Base-by-base conservation (phyloP, 2,113 vertebrate species). In the Herpailurus yagouaroundi region DNA sequence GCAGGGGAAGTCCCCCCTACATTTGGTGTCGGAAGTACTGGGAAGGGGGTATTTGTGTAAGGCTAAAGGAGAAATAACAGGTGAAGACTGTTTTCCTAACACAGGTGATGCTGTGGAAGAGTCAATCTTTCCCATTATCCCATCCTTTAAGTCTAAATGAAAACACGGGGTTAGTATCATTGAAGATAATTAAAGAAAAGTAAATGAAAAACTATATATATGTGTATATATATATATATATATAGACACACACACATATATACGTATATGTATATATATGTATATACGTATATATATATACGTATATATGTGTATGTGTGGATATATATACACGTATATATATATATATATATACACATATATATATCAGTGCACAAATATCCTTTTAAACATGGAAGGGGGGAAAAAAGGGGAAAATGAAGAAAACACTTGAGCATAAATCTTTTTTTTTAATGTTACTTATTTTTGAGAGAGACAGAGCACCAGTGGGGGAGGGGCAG, bases 281-380 rank as follows among this genome's bases (percentile, higher is more conserved):
- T 36, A 36, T 36, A 36, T 36, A 41, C 7, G 7, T 41, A 41
- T 1, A 41, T 1, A 0, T 41, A 45, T 45, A 73, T 11, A 36
- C 36, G 36, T 38, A 38, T 27, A 31, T 18, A 7, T 76, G 16
- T 77, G 41, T 45, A 8, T 8, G 8, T 45, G 6, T 41, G 5
- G 6, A 1, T 45, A 45, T 9, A 9, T 9, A 1, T 45, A 45
- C 0, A 41, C 1, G 5, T 41, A 38, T 38, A 36, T 36, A 36
- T n/a, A n/a, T 41, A 55, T 16, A 29, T 89, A 33, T 23, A 41
- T 83, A 23, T 63, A 66, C 8, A 0, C 29, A 38, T 27, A 38
- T 52, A 31, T 76, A 52, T 52, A 66, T 38, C 18, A 85, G 18
- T 12, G 64, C 25, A 25, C 60, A 85, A 66, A 25, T 77, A 8